phyloP scores from a whole-genome alignment of 1,140 invertebrate genomes.

The Melitaea cinxia region DNA sequence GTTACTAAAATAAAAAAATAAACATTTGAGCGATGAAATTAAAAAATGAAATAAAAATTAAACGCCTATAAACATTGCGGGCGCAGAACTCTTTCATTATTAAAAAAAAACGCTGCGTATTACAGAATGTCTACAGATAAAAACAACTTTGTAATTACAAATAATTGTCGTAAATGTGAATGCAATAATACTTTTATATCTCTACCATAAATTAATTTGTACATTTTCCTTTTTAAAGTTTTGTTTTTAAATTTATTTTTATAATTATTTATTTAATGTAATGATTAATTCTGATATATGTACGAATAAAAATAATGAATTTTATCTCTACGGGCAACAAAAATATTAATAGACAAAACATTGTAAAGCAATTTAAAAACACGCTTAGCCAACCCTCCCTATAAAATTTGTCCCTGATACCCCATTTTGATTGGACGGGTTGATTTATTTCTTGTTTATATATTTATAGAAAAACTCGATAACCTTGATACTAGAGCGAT shows the following conservation, averaged over 20 bases:
- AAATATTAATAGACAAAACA: conserved; percentile 74
- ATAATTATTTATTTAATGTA: too few species aligned
- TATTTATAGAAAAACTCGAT: conserved; percentile 32
- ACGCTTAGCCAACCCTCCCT: conserved; percentile 66
- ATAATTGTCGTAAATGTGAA: conserved; percentile 69
- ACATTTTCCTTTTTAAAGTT: neutral
- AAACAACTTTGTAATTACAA: conserved; percentile 66
- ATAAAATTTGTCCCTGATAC: conserved; percentile 77
- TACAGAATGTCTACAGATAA: conserved; percentile 72
- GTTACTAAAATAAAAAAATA: too few species aligned
- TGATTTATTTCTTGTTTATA: conserved; percentile 79
- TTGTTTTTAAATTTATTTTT: neutral
- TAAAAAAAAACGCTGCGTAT: conserved; percentile 70
- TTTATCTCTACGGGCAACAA: conserved; percentile 15
- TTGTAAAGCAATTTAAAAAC: conserved; percentile 78
- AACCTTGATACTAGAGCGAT: conserved; percentile 35
- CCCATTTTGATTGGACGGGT: conserved; percentile 77
- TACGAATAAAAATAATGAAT: neutral
- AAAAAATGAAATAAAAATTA: too few species aligned
- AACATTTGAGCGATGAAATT: neutral
- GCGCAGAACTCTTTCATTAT: conserved; percentile 54
- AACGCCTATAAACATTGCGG: conserved; percentile 48
- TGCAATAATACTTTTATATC: conserved; percentile 46
- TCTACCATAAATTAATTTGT: conserved; percentile 10
- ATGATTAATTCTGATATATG: too few species aligned